Evolutionary conservation across 1,140 invertebrate species (phyloP), one percentile per base, ranked within the genome.

Genomic region (Phymastichus coffea): DNA sequence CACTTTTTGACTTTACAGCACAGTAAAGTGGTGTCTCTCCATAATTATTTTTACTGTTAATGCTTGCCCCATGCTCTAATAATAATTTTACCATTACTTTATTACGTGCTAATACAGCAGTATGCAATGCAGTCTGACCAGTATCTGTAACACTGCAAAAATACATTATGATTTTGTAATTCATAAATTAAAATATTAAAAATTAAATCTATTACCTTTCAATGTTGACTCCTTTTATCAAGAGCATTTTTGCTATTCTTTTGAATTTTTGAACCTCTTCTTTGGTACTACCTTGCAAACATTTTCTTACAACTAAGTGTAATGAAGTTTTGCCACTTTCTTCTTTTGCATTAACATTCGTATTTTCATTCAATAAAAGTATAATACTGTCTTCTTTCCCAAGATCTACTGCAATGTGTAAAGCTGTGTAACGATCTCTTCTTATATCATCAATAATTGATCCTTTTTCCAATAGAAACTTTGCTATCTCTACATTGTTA

Each of bases 131-230:
- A 10, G 55, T 61, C 20, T 46, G 38, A 19, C 44, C 52, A 48
- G 41, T 46, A 26, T 44, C 37, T 38, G 53, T 51, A 22, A 41
- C 10, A 35, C 53, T 56, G 15, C 8, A 57, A 26, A 57, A 73
- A 65, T 85, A 79, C 4, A 88, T 86, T 52, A 92, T 87, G n/a
- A 82, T 79, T 2, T 84, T 74, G 74, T 92, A 86, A 0, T 92
- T 51, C 10, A 51, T 9, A 22, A 51, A 14, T n/a, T 19, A n/a
- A 48, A 48, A 33, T 3, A 23, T 17, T 3, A 48, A 8, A 19
- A 17, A 26, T 14, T 30, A 53, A 48, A 41, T 26, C 15, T n/a
- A 40, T 15, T 48, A 57, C 44, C 55, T 48, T 12, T 57, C 49
- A 4, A 49, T n/a, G 28, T 1, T 23, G 14, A 38, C n/a, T 25